Evolutionary conservation across 92 coral and sea anemone genomes (phyloP).

Genomic region (Meandrina meandrites): DNA sequence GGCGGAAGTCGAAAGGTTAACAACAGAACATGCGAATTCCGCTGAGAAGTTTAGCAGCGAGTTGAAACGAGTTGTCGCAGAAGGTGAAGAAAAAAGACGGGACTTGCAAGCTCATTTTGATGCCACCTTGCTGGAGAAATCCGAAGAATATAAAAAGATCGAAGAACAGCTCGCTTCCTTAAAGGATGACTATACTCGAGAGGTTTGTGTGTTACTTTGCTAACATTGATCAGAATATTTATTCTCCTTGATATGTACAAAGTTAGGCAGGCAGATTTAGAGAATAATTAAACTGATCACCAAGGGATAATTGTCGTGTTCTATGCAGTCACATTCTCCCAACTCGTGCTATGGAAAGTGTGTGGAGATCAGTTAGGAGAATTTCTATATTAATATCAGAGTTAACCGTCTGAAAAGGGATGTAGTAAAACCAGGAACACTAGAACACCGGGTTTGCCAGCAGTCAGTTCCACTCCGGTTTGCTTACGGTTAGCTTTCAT

Average conservation of each 20-base stretch:
- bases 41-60: slow-evolving; percentile 14
- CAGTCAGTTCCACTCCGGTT: no score
- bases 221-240: not conserved
- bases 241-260: not conserved
- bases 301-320: not conserved
- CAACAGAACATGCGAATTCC: slow-evolving; percentile 33
- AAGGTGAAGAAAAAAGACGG: slow-evolving; percentile 18
- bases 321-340: not conserved
- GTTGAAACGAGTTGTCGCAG: not conserved
- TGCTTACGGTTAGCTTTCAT: no score
- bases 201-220: slow-evolving; percentile 7
- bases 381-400: not conserved
- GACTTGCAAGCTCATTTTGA: slow-evolving; percentile 32
- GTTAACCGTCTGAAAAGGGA: no score
- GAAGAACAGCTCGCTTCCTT: slow-evolving; percentile 25
- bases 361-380: not conserved
- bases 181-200: not conserved
- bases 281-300: not conserved
- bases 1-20: slow-evolving; percentile 19
- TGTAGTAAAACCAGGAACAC: no score
- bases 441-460: no score
- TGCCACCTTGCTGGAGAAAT: slow-evolving; percentile 23
- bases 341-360: not conserved
- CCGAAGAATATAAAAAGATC: not conserved
- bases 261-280: not conserved